A percentile compares a stretch with the other conserved stretches of the same genome.
Evolutionary conservation across 2,888 invertebrate species (phyloP).

Genomic region (Conomelus anceps): DNA sequence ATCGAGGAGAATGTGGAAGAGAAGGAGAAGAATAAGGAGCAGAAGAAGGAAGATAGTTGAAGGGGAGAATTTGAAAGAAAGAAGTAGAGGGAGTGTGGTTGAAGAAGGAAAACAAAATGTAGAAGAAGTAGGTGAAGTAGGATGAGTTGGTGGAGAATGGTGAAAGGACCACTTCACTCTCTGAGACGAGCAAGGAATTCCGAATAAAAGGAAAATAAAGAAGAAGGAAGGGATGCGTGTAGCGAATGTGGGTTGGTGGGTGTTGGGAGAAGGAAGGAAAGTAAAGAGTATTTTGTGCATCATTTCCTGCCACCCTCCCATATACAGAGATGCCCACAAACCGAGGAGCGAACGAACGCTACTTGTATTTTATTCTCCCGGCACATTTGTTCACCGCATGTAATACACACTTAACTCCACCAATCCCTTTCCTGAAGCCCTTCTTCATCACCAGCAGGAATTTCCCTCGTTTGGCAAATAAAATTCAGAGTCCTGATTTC

Average conservation of each 20-base stretch:
- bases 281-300: slow-evolving; percentile 10
- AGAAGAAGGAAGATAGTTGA: neutral
- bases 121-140: neutral
- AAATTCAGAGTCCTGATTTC: neutral
- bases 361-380: neutral
- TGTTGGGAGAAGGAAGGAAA: neutral
- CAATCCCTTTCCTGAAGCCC: too few relatives aligned
- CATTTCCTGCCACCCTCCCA: slow-evolving; percentile 6
- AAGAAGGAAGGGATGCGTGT: neutral
- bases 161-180: neutral
- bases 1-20: neutral
- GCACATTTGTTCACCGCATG: neutral
- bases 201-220: neutral
- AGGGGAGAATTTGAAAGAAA: neutral
- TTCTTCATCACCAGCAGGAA: neutral
- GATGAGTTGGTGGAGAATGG: neutral
- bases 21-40: neutral
- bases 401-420: neutral
- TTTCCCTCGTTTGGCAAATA: neutral
- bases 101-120: neutral
- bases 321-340: too few relatives aligned
- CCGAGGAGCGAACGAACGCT: neutral
- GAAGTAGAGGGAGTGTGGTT: neutral
- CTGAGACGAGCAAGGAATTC: neutral
- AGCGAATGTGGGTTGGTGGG: neutral